Percentiles rank a stretch among this genome's conserved stretches.
Conservation (phyloP, 2,113 vertebrate species). For the Otocyon megalotis region DNA sequence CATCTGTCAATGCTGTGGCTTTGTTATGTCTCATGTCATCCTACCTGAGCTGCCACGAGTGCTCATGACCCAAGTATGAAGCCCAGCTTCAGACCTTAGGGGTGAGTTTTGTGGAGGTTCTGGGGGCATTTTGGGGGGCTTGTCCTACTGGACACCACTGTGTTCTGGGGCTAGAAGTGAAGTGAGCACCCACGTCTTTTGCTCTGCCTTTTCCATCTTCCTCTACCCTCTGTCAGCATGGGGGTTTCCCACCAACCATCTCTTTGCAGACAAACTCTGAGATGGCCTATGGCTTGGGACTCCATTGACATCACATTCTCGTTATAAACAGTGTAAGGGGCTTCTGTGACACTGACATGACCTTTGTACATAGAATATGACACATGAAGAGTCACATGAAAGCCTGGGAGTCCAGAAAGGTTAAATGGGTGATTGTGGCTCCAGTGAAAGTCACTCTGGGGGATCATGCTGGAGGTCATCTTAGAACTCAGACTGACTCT, state of each 20-base stretch:
- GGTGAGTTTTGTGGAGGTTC: background rate
- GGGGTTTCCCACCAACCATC: background rate
- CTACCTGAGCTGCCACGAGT: background rate
- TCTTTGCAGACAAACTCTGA: too few relatives aligned
- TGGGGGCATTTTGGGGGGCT: background rate
- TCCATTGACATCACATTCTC: background rate
- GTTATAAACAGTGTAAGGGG: background rate
- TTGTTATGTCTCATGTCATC: background rate
- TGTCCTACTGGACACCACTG: background rate
- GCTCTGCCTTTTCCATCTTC: too few relatives aligned
- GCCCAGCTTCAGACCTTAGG: background rate
- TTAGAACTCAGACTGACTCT: background rate
- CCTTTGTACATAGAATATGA: background rate
- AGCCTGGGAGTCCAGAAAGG: background rate
- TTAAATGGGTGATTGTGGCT: background rate
- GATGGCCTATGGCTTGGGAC: background rate
- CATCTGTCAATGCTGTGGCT: background rate
- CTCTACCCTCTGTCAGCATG: background rate
- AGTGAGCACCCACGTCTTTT: fast-evolving
- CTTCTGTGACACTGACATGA: background rate
- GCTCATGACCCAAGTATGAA: background rate
- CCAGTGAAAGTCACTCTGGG: background rate
- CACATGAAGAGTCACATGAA: background rate
- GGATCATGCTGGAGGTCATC: background rate
- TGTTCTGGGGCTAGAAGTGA: background rate